Conservation (phyloP, 2,888 invertebrate species). For the Melanchra persicariae region DNA sequence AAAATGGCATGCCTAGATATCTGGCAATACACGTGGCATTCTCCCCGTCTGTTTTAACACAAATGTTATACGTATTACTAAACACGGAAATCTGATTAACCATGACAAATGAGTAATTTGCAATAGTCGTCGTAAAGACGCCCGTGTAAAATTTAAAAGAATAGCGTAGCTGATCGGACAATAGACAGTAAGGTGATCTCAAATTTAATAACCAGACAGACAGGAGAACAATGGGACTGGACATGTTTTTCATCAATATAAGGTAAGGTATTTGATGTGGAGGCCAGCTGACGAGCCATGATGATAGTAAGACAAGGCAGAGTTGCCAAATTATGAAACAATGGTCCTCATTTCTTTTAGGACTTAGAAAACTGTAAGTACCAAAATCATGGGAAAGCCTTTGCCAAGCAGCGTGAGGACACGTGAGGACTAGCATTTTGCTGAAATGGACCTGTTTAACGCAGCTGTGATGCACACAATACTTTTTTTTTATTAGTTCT, state of each 20-base stretch:
- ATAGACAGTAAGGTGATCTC: background rate
- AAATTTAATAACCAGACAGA: background rate
- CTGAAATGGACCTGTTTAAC: too few species aligned
- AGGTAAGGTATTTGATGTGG: too few species aligned
- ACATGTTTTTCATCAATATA: too few species aligned
- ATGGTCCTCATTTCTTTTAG: background rate
- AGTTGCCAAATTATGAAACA: background rate
- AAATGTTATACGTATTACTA: background rate
- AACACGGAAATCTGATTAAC: background rate
- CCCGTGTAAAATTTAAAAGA: background rate
- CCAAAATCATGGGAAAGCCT: background rate
- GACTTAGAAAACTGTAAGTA: background rate
- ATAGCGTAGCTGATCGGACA: background rate
- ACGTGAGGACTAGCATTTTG: background rate
- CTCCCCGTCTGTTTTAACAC: background rate
- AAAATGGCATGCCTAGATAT: too few species aligned
- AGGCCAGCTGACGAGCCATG: too few species aligned
- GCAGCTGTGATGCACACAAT: too few species aligned
- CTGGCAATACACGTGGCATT: conserved; percentile 7
- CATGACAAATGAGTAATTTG: conserved; percentile 16
- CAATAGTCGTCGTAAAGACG: background rate
- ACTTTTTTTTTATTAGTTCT: too few species aligned
- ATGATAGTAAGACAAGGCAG: background rate
- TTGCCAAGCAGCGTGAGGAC: background rate
- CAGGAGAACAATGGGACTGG: background rate